phyloP scores from a whole-genome alignment of 2,888 invertebrate species.

The Chalcis sispes region DNA sequence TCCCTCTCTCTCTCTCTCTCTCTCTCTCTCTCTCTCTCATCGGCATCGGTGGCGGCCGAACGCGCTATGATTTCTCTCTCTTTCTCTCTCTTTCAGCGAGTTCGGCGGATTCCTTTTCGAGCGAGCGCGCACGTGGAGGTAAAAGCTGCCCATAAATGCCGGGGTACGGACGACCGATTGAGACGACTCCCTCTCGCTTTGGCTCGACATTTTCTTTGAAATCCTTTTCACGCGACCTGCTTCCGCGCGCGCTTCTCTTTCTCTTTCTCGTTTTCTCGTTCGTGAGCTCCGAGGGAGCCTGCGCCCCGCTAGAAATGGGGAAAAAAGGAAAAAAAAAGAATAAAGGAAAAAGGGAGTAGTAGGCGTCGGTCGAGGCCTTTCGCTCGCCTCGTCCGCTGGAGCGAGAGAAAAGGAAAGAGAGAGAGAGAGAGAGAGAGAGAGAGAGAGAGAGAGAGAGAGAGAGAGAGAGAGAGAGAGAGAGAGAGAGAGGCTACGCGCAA shows the following conservation, averaged over 20 bases:
- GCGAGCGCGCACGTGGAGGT: not conserved
- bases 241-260: not conserved
- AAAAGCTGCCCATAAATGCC: not conserved
- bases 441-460: too few relatives aligned
- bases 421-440: too few relatives aligned
- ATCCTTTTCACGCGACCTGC: slow-evolving; percentile 72
- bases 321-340: slow-evolving; percentile 42
- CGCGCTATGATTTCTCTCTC: too few relatives aligned
- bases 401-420: too few relatives aligned
- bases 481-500: slow-evolving; percentile 12
- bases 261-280: not conserved
- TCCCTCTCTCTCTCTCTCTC: not conserved
- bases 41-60: too few relatives aligned
- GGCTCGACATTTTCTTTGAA: slow-evolving; percentile 67
- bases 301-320: slow-evolving; percentile 23
- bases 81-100: not conserved
- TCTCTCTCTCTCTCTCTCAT: not conserved
- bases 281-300: too few relatives aligned
- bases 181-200: too few relatives aligned
- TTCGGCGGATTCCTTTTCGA: not conserved
- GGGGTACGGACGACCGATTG: not conserved
- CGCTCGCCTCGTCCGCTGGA: slow-evolving; percentile 39
- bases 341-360: slow-evolving; percentile 55
- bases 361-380: slow-evolving; percentile 57
- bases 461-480: too few relatives aligned